These are phyloP conservation scores for Esox lucius DNA, from an alignment of 2,797 vertebrate genomes.

Conservation along the genomic window DNA sequence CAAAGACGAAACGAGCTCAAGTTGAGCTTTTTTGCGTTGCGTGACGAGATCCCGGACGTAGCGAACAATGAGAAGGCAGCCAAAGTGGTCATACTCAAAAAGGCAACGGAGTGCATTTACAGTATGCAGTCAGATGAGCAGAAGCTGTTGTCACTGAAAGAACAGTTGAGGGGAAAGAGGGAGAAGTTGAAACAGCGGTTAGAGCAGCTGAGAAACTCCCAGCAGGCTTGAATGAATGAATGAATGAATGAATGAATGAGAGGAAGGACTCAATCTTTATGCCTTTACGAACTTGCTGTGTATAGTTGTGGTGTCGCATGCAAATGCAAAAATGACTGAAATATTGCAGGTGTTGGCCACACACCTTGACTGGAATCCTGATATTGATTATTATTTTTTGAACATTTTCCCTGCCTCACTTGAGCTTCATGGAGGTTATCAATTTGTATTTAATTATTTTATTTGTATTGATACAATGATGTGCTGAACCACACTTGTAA, in stretches of 20 bases:
- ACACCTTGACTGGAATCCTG: conserved; percentile 3
- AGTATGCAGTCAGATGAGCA: conserved; percentile 80
- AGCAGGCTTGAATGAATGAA: conserved; percentile 39
- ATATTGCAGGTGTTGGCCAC: neutral
- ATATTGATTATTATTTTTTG: neutral
- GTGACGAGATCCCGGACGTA: conserved; percentile 86
- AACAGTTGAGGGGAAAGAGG: conserved; percentile 78
- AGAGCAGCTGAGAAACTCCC: conserved; percentile 80
- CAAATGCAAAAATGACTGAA: conserved; percentile 13
- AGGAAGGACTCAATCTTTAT: neutral
- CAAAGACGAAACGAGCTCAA: conserved; percentile 90
- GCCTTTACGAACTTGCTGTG: conserved; percentile 4
- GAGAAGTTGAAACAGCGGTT: conserved; percentile 85
- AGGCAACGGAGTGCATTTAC: conserved; percentile 80
- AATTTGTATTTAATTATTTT: conserved; percentile 20
- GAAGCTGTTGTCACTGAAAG: conserved; percentile 77
- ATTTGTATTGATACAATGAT: conserved; percentile 5
- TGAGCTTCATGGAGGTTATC: conserved; percentile 15
- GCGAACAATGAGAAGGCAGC: conserved; percentile 86
- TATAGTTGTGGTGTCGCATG: conserved; percentile 11
- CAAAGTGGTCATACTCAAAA: conserved; percentile 90
- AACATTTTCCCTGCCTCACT: conserved; percentile 14
- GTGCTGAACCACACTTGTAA: neutral
- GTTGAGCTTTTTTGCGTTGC: conserved; percentile 83
- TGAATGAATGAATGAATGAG: conserved; percentile 25